Evolutionary conservation across 2,113 vertebrate species (phyloP).

Genomic region (Tachycineta bicolor): DNA sequence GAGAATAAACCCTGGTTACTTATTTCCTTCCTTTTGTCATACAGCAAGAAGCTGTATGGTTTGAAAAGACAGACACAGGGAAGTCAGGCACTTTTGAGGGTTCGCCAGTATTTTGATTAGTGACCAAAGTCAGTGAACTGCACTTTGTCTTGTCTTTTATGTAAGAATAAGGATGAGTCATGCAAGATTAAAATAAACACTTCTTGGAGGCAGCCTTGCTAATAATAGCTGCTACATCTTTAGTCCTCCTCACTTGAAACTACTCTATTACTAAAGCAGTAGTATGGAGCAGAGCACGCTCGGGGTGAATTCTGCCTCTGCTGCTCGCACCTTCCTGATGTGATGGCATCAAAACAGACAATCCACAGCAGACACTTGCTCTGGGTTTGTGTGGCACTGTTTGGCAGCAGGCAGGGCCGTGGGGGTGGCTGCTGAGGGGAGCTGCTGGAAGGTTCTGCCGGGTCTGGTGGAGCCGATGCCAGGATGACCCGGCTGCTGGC

Average conservation of each 20-base stretch:
- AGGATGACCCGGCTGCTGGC: not conserved
- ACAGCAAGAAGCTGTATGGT: not conserved
- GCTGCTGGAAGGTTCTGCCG: not conserved
- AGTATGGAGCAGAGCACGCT: not conserved
- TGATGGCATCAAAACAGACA: not conserved
- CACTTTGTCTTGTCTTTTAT: conserved; percentile 61
- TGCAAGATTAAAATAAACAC: conserved; percentile 63
- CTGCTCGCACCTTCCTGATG: not conserved
- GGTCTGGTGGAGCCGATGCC: not conserved
- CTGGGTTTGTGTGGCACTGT: not conserved
- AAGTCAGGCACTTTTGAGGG: not conserved
- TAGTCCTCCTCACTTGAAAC: not conserved
- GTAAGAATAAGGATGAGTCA: conserved; percentile 63
- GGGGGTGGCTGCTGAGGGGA: not conserved
- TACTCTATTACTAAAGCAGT: not conserved
- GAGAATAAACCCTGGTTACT: not conserved
- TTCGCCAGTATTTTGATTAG: conserved; percentile 39
- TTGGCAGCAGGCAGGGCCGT: not conserved
- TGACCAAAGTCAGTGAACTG: conserved; percentile 54
- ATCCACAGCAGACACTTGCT: not conserved
- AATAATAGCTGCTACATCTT: conserved; percentile 50
- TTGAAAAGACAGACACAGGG: not conserved
- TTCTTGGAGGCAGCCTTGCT: conserved; percentile 45
- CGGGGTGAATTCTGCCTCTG: not conserved
- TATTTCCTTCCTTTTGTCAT: not conserved